These are phyloP conservation scores for Gila orcuttii DNA, from an alignment of 2,113 vertebrate species.

Conservation along the genomic window DNA sequence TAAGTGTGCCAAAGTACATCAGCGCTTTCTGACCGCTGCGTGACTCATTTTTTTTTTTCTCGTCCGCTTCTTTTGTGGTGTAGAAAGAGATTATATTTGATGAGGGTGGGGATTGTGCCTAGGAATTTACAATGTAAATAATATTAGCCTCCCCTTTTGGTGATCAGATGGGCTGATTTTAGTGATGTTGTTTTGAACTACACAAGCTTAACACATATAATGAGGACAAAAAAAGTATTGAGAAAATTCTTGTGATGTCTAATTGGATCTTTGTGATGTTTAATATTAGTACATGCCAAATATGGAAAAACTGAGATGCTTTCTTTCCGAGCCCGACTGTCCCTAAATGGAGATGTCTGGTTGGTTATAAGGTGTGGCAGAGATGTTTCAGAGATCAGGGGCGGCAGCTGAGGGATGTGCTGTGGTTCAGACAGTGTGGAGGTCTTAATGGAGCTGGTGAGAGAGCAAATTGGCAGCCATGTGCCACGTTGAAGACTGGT, in stretches of 20 bases:
- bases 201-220: background rate
- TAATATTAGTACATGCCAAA: constrained; percentile 24
- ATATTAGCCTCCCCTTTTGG: constrained; percentile 31
- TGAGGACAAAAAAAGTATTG: background rate
- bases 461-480: constrained; percentile 24
- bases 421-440: constrained; percentile 27
- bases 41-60: constrained; percentile 32
- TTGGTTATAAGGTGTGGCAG: constrained; percentile 41
- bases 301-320: constrained; percentile 34
- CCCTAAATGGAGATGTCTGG: constrained; percentile 42
- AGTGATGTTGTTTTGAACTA: constrained; percentile 36
- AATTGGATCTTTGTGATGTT: background rate
- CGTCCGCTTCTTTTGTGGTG: constrained; percentile 20
- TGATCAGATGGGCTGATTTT: constrained; percentile 30
- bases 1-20: constrained; percentile 29
- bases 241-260: background rate
- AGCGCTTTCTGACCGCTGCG: background rate
- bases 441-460: constrained; percentile 37
- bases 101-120: constrained; percentile 17
- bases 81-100: constrained; percentile 37
- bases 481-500: constrained; percentile 31
- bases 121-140: constrained; percentile 42
- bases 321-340: constrained; percentile 3
- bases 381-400: constrained; percentile 28
- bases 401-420: constrained; percentile 47